These are phyloP conservation scores for Echeneis naucrates DNA, from an alignment of 2,797 vertebrate species.

Conservation along the genomic window DNA sequence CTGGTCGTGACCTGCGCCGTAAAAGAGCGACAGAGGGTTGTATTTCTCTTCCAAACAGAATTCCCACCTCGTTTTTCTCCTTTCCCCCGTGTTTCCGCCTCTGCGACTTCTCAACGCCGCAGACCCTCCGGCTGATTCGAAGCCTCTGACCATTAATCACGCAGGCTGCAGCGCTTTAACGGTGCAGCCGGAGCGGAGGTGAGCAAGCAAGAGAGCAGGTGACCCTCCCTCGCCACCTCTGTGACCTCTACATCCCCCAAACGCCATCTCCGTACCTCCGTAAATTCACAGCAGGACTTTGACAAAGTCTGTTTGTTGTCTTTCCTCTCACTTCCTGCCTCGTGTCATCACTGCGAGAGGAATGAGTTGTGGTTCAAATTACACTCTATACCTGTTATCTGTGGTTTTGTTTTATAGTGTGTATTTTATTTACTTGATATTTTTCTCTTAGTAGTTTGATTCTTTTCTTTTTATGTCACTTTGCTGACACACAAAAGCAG, in stretches of 20 bases:
- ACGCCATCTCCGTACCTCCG: constrained; percentile 19
- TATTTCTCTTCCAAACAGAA: constrained; percentile 60
- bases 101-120: constrained; percentile 62
- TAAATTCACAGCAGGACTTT: constrained; percentile 61
- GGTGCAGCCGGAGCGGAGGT: constrained; percentile 52
- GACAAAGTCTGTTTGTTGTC: constrained; percentile 36
- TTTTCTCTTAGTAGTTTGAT: background rate
- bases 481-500: background rate
- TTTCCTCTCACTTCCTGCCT: constrained; percentile 50
- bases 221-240: constrained; percentile 42
- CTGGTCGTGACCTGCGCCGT: constrained; percentile 53
- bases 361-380: background rate
- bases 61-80: constrained; percentile 61
- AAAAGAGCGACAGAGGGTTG: constrained; percentile 51
- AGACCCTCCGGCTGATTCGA: constrained; percentile 59
- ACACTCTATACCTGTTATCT: background rate
- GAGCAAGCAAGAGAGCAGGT: constrained; percentile 54
- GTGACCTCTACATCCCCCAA: constrained; percentile 31
- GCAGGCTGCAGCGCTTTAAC: constrained; percentile 33
- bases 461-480: background rate
- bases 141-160: constrained; percentile 65
- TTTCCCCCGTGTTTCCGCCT: constrained; percentile 51
- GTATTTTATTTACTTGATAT: no score
- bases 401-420: background rate
- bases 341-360: constrained; percentile 27